These are phyloP conservation scores for Probaryconus sp. DNA, from an alignment of 1,140 invertebrate species.

Conservation along the genomic window DNA sequence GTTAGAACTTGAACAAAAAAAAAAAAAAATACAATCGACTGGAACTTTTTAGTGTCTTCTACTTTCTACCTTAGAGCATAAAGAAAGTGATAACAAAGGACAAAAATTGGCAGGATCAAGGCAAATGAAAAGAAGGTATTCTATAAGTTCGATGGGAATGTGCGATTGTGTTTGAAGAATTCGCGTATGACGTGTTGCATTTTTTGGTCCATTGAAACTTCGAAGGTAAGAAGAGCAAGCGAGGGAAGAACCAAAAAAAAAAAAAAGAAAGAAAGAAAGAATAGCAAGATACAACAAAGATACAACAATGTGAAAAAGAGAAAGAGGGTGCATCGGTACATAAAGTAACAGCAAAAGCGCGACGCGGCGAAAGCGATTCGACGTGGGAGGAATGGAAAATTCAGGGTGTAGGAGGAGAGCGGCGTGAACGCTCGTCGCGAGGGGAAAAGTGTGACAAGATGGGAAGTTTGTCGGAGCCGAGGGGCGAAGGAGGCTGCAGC, in stretches of 20 bases:
- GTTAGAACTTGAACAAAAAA: too few relatives aligned
- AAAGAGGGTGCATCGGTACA: background rate
- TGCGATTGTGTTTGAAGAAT: slow-evolving; percentile 5
- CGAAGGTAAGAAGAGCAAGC: slow-evolving; percentile 3
- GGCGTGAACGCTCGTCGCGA: background rate
- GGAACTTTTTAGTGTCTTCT: too few relatives aligned
- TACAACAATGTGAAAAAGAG: background rate
- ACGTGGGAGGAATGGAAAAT: slow-evolving; percentile 46
- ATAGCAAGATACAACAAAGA: background rate
- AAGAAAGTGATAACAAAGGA: too few relatives aligned
- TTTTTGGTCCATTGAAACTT: slow-evolving; percentile 1
- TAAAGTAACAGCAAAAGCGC: background rate
- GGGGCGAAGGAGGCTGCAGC: background rate
- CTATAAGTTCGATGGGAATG: slow-evolving; percentile 19
- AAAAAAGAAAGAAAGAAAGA: background rate
- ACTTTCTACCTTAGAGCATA: too few relatives aligned
- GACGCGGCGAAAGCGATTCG: slow-evolving; percentile 3
- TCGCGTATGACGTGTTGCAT: slow-evolving; percentile 21
- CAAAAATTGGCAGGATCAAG: too few relatives aligned
- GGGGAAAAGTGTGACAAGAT: slow-evolving; percentile 33
- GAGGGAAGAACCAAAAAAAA: slow-evolving; percentile 17
- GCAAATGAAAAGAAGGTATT: too few relatives aligned
- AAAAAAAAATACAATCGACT: too few relatives aligned
- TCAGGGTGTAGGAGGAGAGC: background rate
- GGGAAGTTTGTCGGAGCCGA: background rate